Conservation (phyloP, 2,888 invertebrate genomes). For the Orthosia cruda region DNA sequence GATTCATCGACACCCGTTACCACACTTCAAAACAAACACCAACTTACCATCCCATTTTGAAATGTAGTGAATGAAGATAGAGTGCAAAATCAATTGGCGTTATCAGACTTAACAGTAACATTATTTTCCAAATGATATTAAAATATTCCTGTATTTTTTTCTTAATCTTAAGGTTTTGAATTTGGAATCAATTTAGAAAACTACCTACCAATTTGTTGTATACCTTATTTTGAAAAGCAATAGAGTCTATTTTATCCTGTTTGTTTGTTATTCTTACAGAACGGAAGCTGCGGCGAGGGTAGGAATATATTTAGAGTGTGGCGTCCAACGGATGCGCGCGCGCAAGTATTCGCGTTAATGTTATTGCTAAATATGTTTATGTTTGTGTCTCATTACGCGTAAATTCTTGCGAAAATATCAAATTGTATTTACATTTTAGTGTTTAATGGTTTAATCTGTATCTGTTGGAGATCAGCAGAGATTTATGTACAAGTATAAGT, state of each 20-base stretch:
- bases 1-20: conserved; percentile 74
- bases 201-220: conserved; percentile 21
- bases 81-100: conserved; percentile 34
- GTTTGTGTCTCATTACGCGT: conserved; percentile 53
- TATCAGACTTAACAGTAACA: conserved; percentile 51
- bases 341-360: conserved; percentile 69
- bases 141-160: conserved; percentile 63
- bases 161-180: conserved; percentile 55
- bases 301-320: conserved; percentile 70
- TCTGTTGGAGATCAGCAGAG: conserved; percentile 20
- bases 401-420: conserved; percentile 64
- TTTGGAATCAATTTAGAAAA: conserved; percentile 59
- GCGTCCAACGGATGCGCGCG: conserved; percentile 67
- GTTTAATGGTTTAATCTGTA: conserved; percentile 35
- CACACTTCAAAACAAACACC: conserved; percentile 57
- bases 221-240: not conserved
- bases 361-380: conserved; percentile 67
- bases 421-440: conserved; percentile 59
- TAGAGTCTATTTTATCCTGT: conserved; percentile 51
- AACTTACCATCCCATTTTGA: conserved; percentile 14
- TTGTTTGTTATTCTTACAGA: conserved; percentile 47
- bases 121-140: conserved; percentile 65
- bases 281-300: conserved; percentile 68
- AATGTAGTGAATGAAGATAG: conserved; percentile 5
- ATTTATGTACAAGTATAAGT: not conserved